These are phyloP conservation scores for Brachyhypopomus occidentalis DNA, from an alignment of 2,113 vertebrate species.

Conservation along the genomic window DNA sequence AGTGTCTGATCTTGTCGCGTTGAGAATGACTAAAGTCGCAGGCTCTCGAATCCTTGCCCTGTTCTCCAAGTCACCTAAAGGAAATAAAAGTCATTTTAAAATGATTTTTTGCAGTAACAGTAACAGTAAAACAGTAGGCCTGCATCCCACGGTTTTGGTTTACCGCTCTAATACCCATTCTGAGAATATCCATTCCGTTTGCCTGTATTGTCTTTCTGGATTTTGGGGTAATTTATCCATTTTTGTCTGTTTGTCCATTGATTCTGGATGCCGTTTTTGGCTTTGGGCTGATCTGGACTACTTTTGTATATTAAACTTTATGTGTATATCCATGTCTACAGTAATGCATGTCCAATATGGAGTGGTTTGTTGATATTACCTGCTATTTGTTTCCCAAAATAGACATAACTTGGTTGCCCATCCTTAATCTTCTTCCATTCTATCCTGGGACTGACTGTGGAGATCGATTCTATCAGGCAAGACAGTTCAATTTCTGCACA, in stretches of 20 bases:
- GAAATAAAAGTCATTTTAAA: neutral
- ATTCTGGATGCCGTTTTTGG: too few relatives aligned
- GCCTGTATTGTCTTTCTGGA: too few relatives aligned
- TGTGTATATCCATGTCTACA: too few relatives aligned
- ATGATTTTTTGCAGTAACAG: too few relatives aligned
- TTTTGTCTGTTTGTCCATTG: too few relatives aligned
- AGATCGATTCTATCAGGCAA: slow-evolving; percentile 88
- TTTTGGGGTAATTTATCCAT: too few relatives aligned
- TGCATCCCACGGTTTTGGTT: too few relatives aligned
- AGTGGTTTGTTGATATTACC: slow-evolving; percentile 70
- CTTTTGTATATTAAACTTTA: too few relatives aligned
- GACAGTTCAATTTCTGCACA: slow-evolving; percentile 85
- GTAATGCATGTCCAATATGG: neutral
- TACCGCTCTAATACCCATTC: too few relatives aligned
- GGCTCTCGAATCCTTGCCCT: slow-evolving; percentile 83
- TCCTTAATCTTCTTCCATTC: slow-evolving; percentile 96
- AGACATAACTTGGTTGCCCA: slow-evolving; percentile 87
- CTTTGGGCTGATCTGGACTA: too few relatives aligned
- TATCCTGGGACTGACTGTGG: slow-evolving; percentile 83
- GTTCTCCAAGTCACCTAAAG: slow-evolving; percentile 82
- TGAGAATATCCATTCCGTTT: too few relatives aligned
- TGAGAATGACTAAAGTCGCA: slow-evolving; percentile 85
- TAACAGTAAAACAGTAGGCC: too few relatives aligned
- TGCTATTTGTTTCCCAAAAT: slow-evolving; percentile 83
- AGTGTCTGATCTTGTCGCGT: slow-evolving; percentile 86